phyloP scores from a whole-genome alignment of 2,113 vertebrate species.

The Pachycephala philippinensis region DNA sequence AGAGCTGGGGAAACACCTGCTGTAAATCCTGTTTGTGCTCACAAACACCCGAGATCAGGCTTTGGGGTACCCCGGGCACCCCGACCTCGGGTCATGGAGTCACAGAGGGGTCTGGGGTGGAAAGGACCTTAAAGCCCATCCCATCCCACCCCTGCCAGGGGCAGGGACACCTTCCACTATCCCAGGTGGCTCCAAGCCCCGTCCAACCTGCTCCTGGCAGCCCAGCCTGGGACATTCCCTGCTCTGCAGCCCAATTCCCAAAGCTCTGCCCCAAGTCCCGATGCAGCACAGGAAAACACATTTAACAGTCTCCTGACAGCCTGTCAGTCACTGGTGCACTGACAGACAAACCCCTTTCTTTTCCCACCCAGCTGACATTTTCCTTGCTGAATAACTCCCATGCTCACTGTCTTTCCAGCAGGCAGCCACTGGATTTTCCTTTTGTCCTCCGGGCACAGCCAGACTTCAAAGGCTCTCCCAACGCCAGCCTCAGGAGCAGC shows the following conservation, averaged over 20 bases:
- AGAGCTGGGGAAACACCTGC: background rate
- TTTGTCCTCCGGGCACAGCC: background rate
- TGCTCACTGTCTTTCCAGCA: background rate
- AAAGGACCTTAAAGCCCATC: background rate
- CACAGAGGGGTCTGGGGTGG: background rate
- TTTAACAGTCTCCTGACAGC: accelerated
- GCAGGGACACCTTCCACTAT: background rate
- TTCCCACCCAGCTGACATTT: background rate
- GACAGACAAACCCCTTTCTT: background rate
- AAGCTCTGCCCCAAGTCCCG: background rate
- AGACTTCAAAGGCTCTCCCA: background rate
- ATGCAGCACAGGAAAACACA: no score
- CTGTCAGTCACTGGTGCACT: background rate
- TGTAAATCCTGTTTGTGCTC: background rate
- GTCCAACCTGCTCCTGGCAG: background rate
- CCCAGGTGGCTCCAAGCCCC: background rate
- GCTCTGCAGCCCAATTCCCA: background rate
- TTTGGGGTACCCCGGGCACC: background rate
- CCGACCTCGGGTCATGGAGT: background rate
- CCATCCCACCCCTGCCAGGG: background rate
- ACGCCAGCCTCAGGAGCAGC: accelerated
- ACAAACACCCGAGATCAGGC: accelerated
- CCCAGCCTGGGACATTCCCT: background rate
- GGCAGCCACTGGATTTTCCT: background rate
- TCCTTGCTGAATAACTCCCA: accelerated